Evolutionary conservation across 2,888 invertebrate genomes (phyloP).

Genomic region (Heliconius cydno): DNA sequence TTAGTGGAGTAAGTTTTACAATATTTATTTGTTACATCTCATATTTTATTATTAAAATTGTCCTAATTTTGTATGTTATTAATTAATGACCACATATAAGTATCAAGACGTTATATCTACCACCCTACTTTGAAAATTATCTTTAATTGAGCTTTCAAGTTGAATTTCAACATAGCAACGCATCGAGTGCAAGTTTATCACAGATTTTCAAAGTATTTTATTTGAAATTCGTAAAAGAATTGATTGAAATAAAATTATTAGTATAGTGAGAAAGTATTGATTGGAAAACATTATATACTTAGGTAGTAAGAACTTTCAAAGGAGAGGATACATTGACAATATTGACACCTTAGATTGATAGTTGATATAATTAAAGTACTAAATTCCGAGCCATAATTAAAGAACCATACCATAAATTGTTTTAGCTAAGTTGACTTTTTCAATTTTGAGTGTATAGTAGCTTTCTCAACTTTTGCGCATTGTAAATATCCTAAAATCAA

Average conservation of each 20-base stretch:
- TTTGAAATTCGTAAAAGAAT: neutral
- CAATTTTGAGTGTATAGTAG: too few relatives aligned
- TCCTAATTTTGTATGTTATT: slow-evolving; percentile 3
- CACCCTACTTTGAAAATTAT: slow-evolving; percentile 24
- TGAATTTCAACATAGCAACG: slow-evolving; percentile 16
- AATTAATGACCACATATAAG: slow-evolving; percentile 21
- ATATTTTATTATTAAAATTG: neutral
- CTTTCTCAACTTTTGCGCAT: too few relatives aligned
- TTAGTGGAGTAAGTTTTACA: neutral
- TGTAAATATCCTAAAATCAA: too few relatives aligned
- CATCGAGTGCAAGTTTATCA: slow-evolving; percentile 21
- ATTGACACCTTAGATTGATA: neutral
- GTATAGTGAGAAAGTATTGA: neutral
- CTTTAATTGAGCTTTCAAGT: slow-evolving; percentile 25
- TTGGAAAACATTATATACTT: neutral
- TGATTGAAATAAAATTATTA: neutral
- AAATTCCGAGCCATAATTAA: too few relatives aligned
- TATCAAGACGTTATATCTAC: slow-evolving; percentile 8
- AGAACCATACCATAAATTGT: too few relatives aligned
- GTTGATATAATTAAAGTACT: neutral
- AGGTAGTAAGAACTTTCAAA: neutral
- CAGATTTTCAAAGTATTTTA: slow-evolving; percentile 25
- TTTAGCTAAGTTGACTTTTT: neutral
- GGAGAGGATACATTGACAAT: neutral
- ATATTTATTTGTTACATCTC: neutral